Base-by-base conservation (phyloP, 2,113 vertebrate species). In the Perca fluviatilis region DNA sequence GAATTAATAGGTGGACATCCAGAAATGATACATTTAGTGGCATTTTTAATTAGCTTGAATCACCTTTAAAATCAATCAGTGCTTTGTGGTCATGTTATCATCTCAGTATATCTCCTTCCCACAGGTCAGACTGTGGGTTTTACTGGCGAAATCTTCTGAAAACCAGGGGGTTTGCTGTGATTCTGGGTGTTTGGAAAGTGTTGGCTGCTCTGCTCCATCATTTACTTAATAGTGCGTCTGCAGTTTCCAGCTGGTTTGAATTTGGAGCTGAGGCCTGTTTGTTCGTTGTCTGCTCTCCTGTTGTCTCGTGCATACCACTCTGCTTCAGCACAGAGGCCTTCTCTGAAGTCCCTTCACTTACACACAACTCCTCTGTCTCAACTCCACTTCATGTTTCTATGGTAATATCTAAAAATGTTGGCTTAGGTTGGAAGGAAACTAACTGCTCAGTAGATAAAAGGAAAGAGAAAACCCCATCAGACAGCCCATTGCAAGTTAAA, bases 171-270 rank as follows among this genome's bases (percentile, higher is more conserved):
- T 83, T 84, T 83, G 53, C 82, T 81, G 63, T 21, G 74, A 87
- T 81, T 79, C 54, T 67, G 65, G 76, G 78, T 89, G 89, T 92
- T 90, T 83, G 83, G 84, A 92, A 92, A 88, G 87, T 66, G 66
- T 84, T 92, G 91, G 87, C 91, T 85, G 71, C 86, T 66, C 83
- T 77, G 71, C 84, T 77, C 83, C 83, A 72, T 91, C 90, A 89
- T 93, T 94, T 92, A 79, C 76, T 92, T 89, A 92, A 91, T 91
- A 83, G 82, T 80, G 78, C 19, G 78, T 91, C 86, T 90, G 86
- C 87, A 88, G 78, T 92, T 91, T 95, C 90, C 92, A 94, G 91
- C 87, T 91, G 90, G 73, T 91, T 90, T 80, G 79, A 91, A 92
- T 93, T 93, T 93, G 69, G 84, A 85, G 82, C 79, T 6, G 25